These are phyloP conservation scores for Parazoanthus darwini DNA, from an alignment of 92 coral and sea anemone genomes.

Conservation along the genomic window DNA sequence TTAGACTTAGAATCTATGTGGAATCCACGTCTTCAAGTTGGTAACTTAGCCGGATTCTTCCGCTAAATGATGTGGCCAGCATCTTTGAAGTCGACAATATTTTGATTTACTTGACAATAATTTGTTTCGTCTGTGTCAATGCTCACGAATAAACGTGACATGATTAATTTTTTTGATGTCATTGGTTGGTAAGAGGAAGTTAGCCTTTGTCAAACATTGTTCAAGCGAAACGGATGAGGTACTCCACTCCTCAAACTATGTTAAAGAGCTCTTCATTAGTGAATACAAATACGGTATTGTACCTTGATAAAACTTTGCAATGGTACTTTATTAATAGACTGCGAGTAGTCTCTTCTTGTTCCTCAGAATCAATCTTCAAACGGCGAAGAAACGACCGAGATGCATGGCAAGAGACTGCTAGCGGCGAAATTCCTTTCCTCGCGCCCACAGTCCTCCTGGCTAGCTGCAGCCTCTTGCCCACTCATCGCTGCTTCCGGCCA, in stretches of 20 bases:
- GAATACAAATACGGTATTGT: too few relatives aligned
- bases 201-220: not conserved
- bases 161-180: constrained; percentile 1
- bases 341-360: too few relatives aligned
- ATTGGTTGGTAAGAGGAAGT: not conserved
- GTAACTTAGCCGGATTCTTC: not conserved
- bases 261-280: not conserved
- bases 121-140: not conserved
- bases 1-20: too few relatives aligned
- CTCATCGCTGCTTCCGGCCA: too few relatives aligned
- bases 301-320: not conserved
- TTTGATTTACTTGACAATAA: not conserved
- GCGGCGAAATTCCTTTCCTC: too few relatives aligned
- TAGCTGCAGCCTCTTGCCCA: too few relatives aligned
- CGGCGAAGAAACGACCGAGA: too few relatives aligned
- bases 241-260: not conserved
- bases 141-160: not conserved
- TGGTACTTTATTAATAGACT: too few relatives aligned
- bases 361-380: too few relatives aligned
- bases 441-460: too few relatives aligned
- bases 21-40: not conserved
- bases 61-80: not conserved
- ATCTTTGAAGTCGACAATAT: not conserved
- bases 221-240: not conserved
- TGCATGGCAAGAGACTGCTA: too few relatives aligned